Base-by-base conservation (phyloP, 2,113 vertebrate genomes). In the Lepus americanus region DNA sequence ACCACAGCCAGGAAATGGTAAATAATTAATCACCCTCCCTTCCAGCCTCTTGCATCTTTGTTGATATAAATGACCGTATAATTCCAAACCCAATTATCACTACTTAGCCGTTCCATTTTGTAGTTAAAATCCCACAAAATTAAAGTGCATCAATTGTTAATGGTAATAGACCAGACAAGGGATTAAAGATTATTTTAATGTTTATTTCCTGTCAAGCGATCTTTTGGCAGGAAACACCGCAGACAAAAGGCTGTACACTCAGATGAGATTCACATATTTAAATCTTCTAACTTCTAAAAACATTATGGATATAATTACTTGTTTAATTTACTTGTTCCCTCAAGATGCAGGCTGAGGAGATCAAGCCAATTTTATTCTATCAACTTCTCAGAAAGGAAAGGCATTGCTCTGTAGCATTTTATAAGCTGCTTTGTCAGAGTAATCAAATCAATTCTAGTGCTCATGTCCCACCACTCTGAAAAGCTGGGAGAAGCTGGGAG, bases 131-230 rank as follows among this genome's bases (percentile, higher is more conserved):
- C 98, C 98, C 98, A 98, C 98, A 98, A 98, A 98, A 98, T 98
- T 98, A 98, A 99, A 98, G 98, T 97, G 97, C 98, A 98, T 99
- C 98, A 98, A 98, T 98, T 98, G 98, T 98, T 99, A 99, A 98
- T 99, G 98, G 98, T 98, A 98, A 98, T 98, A 98, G 98, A 98
- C 98, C 97, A 98, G 98, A 98, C 98, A 98, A 98, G 98, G 98
- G 98, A 98, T 98, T 98, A 98, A 98, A 98, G 98, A 98, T 98
- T 98, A 98, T 98, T 98, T 98, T 98, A 98, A 98, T 98, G 98
- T 98, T 99, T 99, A 98, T 98, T 99, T 98, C 98, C 98, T 98
- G 98, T 98, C 98, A 98, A 97, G 98, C 98, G 98, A 97, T 98
- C 97, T 98, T 98, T 98, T 98, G 98, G 98, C 98, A 98, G 98